phyloP scores from a whole-genome alignment of 2,797 vertebrate genomes.

The Pseudomugil gertrudae region DNA sequence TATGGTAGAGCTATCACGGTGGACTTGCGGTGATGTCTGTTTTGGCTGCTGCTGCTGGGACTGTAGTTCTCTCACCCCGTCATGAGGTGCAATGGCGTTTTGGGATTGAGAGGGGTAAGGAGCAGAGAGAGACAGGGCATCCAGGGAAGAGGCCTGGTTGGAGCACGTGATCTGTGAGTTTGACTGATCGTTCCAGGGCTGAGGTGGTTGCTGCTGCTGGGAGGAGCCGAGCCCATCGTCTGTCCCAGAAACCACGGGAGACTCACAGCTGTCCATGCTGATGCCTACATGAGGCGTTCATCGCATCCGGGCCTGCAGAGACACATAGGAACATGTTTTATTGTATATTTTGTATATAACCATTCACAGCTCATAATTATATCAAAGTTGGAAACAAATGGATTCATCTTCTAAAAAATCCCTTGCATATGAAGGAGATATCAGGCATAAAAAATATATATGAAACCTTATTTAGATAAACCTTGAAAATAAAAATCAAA shows the following conservation, averaged over 20 bases:
- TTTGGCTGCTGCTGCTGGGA: slow-evolving; percentile 76
- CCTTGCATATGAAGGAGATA: slow-evolving; percentile 33
- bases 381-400: slow-evolving; percentile 38
- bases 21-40: slow-evolving; percentile 71
- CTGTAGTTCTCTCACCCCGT: slow-evolving; percentile 80
- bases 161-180: slow-evolving; percentile 83
- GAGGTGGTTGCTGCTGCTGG: slow-evolving; percentile 92
- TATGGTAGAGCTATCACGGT: slow-evolving; percentile 71
- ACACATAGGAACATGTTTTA: slow-evolving; percentile 65
- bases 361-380: slow-evolving; percentile 16
- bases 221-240: slow-evolving; percentile 97
- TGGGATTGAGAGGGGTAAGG: slow-evolving; percentile 80
- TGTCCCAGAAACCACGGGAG: slow-evolving; percentile 98
- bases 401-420: slow-evolving; percentile 27
- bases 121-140: slow-evolving; percentile 80
- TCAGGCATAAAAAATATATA: slow-evolving; percentile 49
- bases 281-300: slow-evolving; percentile 98
- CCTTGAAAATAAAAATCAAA: slow-evolving; percentile 63
- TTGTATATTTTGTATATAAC: neutral
- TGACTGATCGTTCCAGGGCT: slow-evolving; percentile 87
- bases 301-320: slow-evolving; percentile 95
- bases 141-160: slow-evolving; percentile 83
- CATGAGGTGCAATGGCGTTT: slow-evolving; percentile 73
- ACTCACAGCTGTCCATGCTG: slow-evolving; percentile 99
- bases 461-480: slow-evolving; percentile 47